A percentile compares a stretch with the other conserved stretches of the same genome.
phyloP scores from a whole-genome alignment of 2,797 vertebrate genomes.

The Hozukius guyotensis region DNA sequence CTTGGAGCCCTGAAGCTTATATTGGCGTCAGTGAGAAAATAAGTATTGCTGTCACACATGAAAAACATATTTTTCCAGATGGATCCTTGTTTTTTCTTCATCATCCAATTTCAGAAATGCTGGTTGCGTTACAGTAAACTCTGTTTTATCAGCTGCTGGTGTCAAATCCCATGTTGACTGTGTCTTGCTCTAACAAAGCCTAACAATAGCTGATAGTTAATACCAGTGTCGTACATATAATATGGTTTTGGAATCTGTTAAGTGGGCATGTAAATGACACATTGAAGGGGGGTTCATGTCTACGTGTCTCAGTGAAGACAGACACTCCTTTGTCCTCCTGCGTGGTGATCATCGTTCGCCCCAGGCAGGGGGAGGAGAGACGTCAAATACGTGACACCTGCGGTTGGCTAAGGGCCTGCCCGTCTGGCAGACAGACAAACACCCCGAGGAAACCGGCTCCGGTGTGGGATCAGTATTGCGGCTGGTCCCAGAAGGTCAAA shows the following conservation, averaged over 20 bases:
- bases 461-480: slow-evolving; percentile 62
- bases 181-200: slow-evolving; percentile 15
- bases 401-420: slow-evolving; percentile 56
- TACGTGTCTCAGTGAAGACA: slow-evolving; percentile 58
- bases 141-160: slow-evolving; percentile 54
- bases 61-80: slow-evolving; percentile 5
- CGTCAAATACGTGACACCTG: slow-evolving; percentile 74
- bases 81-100: not conserved
- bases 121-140: slow-evolving; percentile 33
- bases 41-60: not conserved
- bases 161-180: slow-evolving; percentile 34
- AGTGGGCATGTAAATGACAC: slow-evolving; percentile 45
- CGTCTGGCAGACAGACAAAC: slow-evolving; percentile 50
- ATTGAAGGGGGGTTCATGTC: slow-evolving; percentile 28
- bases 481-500: slow-evolving; percentile 72
- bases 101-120: not conserved
- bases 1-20: not conserved
- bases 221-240: slow-evolving; percentile 16
- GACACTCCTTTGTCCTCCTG: slow-evolving; percentile 65
- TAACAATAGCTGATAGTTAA: slow-evolving; percentile 42
- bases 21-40: not conserved
- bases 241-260: slow-evolving; percentile 27
- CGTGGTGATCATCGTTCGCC: slow-evolving; percentile 39
- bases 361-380: slow-evolving; percentile 29
- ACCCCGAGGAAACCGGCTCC: slow-evolving; percentile 62